Base-by-base conservation (phyloP, 2,797 vertebrate genomes). In the Benthosema pterotum region DNA sequence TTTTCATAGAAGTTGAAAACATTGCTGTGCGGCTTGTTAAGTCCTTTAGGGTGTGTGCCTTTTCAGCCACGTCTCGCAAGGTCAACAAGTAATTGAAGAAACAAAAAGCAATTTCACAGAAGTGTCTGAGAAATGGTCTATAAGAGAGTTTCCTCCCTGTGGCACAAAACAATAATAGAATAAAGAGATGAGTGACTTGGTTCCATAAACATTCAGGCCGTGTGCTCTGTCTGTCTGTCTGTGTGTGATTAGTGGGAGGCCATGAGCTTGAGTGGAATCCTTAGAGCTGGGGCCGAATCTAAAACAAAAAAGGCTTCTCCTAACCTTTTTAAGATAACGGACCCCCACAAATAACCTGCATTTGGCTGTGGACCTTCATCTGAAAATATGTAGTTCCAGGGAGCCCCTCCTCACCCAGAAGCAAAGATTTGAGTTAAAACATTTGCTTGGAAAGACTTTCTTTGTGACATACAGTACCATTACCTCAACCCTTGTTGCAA, bases 1-100 rank as follows among this genome's bases (percentile, higher is more conserved):
- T 73, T 17, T 52, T 22, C 28, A 18, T 32, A 3, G 49, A 69
- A 50, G 50, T 32, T 45, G 22, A 11, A 54, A 67, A 58, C 56
- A 61, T 46, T 61, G n/a, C n/a, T 53, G 62, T 43, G 49, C 60
- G 43, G 45, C n/a, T 11, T 0, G 0, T 11, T 19, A 19, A 4
- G 6, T 2, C 19, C 59, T 48, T 14, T 43, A 50, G 49, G 5
- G 3, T 2, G 1, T 5, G 22, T 57, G 38, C 16, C 32, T 59
- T 61, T 64, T 67, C 53, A 45, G 55, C 60, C 50, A 55, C 42
- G 19, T 69, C 55, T 66, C 75, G 48, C 38, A 77, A 78, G 63
- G 65, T 28, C 55, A 70, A 57, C 63, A 5, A 74, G 67, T 55
- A 65, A 73, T 78, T 68, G 52, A 71, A 66, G 16, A 55, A 71